These are phyloP conservation scores for Drosophila tanythrix DNA, from an alignment of 2,888 invertebrate species.

Conservation along the genomic window DNA sequence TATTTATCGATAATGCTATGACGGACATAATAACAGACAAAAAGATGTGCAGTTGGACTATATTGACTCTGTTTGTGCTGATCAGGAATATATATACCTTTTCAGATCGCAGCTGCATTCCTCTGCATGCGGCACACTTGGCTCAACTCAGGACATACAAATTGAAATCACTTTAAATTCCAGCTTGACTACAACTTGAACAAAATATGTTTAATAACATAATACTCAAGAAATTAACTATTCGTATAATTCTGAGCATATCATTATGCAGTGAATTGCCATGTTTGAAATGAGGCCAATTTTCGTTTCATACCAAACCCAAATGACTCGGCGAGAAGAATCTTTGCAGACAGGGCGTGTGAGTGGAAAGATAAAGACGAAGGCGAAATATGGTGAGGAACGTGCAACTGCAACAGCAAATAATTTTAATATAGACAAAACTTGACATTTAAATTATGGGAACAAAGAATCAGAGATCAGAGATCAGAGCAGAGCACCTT, in stretches of 20 bases:
- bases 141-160: not conserved
- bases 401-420: conserved; percentile 43
- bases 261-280: not conserved
- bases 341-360: conserved; percentile 54
- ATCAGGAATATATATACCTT: not conserved
- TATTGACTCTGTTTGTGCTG: not conserved
- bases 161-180: not conserved
- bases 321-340: conserved; percentile 36
- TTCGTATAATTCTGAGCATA: not conserved
- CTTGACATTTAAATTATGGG: conserved; percentile 85
- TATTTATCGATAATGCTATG: not conserved
- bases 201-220: conserved; percentile 1
- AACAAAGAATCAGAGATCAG: conserved; percentile 73
- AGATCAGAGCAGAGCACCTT: not conserved
- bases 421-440: conserved; percentile 84
- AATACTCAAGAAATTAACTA: not conserved
- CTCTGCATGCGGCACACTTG: not conserved
- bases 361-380: conserved; percentile 36
- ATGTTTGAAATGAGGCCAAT: conserved; percentile 55
- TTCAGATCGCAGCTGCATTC: fast-evolving
- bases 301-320: conserved; percentile 65
- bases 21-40: too few relatives aligned
- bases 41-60: fast-evolving
- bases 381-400: conserved; percentile 19
- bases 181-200: not conserved